Evolutionary conservation across 2,113 vertebrate species (phyloP).

Genomic region (Spea bombifrons): DNA sequence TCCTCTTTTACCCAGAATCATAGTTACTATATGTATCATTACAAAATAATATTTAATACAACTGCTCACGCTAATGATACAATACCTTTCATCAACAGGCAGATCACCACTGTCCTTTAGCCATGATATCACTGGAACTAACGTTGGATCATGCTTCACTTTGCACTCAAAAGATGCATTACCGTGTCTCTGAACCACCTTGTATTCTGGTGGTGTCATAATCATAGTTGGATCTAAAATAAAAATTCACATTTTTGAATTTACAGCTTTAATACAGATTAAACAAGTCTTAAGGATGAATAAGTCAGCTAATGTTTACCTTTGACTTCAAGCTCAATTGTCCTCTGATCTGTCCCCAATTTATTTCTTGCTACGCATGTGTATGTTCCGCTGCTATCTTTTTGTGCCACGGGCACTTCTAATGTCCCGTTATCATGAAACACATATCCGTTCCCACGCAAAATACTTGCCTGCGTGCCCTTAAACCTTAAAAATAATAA

Average conservation of each 20-base stretch:
- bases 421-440: slow-evolving; percentile 88
- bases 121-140: slow-evolving; percentile 78
- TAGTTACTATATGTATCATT: too few relatives aligned
- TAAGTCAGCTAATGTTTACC: slow-evolving; percentile 66
- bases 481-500: slow-evolving; percentile 78
- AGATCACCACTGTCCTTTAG: slow-evolving; percentile 82
- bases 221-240: slow-evolving; percentile 89
- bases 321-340: slow-evolving; percentile 88
- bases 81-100: slow-evolving; percentile 83
- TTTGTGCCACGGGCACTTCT: slow-evolving; percentile 80
- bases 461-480: slow-evolving; percentile 75
- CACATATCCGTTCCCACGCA: slow-evolving; percentile 77
- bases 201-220: slow-evolving; percentile 84
- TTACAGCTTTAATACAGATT: slow-evolving; percentile 29
- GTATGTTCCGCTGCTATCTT: slow-evolving; percentile 77
- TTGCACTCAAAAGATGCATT: slow-evolving; percentile 86
- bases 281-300: too few relatives aligned
- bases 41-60: too few relatives aligned
- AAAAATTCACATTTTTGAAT: slow-evolving; percentile 49
- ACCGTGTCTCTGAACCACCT: slow-evolving; percentile 75
- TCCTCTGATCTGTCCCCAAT: slow-evolving; percentile 82
- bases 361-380: slow-evolving; percentile 85
- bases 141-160: slow-evolving; percentile 84
- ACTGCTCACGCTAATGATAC: slow-evolving; percentile 30
- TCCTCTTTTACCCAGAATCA: too few relatives aligned